These are phyloP conservation scores for Trichopria drosophilae DNA, from an alignment of 2,888 invertebrate genomes.

Conservation along the genomic window DNA sequence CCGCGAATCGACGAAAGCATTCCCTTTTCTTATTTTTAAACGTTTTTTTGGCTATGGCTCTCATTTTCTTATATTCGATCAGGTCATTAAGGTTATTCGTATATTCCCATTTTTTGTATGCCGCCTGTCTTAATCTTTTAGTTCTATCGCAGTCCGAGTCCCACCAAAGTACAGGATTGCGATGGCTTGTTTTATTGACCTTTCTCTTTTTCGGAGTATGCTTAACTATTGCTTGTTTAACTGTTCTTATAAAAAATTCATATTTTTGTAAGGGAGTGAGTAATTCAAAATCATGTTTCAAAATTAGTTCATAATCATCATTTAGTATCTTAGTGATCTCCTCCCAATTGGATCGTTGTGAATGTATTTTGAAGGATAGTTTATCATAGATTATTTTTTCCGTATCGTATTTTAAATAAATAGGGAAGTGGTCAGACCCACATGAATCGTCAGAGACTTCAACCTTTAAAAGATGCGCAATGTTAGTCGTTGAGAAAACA, in stretches of 20 bases:
- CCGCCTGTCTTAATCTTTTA: conserved; percentile 21
- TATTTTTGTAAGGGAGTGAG: conserved; percentile 17
- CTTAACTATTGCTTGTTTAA: conserved; percentile 4
- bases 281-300: conserved; percentile 2
- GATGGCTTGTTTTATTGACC: conserved; percentile 4
- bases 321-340: conserved; percentile 6
- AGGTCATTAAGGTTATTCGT: conserved; percentile 12
- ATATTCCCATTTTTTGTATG: conserved; percentile 25
- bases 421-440: conserved; percentile 10
- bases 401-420: conserved; percentile 7
- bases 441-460: neutral
- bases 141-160: conserved; percentile 23
- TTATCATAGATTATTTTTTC: conserved; percentile 17
- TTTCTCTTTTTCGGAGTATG: conserved; percentile 14
- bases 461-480: neutral
- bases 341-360: conserved; percentile 18
- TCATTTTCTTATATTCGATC: conserved; percentile 23
- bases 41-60: too few relatives aligned
- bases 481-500: conserved; percentile 5
- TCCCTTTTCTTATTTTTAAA: conserved; percentile 24
- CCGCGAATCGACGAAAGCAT: conserved; percentile 8
- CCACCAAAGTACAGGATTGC: conserved; percentile 31
- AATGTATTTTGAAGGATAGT: conserved; percentile 23
- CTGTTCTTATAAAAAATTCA: conserved; percentile 3
- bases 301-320: conserved; percentile 1